Evolutionary conservation across 2,797 vertebrate genomes (phyloP), one percentile per base, ranked within the genome.

Genomic region (Lithobates sylvaticus): DNA sequence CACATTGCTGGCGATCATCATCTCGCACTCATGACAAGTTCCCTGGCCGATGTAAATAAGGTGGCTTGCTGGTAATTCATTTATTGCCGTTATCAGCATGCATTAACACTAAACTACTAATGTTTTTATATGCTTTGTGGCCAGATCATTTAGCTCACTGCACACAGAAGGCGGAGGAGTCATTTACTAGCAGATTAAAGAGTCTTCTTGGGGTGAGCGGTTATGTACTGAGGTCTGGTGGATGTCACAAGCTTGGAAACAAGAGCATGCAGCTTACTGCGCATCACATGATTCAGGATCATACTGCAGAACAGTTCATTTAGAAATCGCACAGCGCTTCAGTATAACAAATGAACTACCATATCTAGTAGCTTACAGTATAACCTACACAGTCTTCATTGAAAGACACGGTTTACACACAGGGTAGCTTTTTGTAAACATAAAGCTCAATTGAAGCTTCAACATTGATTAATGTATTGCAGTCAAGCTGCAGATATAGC

Each of bases 201-300:
- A 42, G 70, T 15, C 16, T 71, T 18, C 16, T 18, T 21, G 27
- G 34, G 36, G 21, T 72, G 36, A 9, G 5, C 1, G 9, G 47
- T 3, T 32, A 50, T 58, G n/a, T 67, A 61, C 36, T 21, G 64
- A 26, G 36, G 69, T 42, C 68, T 84, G 81, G 32, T 80, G 61
- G 73, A 84, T 80, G 81, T 87, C 86, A 87, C 68, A 74, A 78
- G 86, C 64, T 47, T 34, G 36, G 61, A 69, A 50, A 26, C 9
- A 29, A 32, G 36, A 54, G 50, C 47, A 21, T 44, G 27, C 72
- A 13, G 26, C 34, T 44, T 58, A 85, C 32, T 34, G 50, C 0
- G 3, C 15, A 79, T 44, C 81, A 83, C 81, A 83, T 83, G 85
- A 78, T 58, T 77, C 21, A 26, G 34, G 9, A 26, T 75, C 36